Percentiles rank a stretch among this genome's conserved stretches.
Conservation (phyloP, 1,140 invertebrate genomes). For the Epicauta chinensis region DNA sequence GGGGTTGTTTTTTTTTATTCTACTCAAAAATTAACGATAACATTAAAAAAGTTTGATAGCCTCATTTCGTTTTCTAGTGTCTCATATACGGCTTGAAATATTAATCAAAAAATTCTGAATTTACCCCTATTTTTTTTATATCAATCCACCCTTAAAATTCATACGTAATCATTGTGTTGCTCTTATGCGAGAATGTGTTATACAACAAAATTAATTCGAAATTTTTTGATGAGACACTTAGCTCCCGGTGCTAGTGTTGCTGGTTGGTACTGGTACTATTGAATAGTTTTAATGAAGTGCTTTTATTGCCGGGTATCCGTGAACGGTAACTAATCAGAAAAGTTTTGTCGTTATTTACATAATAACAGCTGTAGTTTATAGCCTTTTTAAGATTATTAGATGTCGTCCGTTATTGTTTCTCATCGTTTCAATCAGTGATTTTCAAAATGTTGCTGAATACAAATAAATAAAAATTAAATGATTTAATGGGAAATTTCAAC, state of each 20-base stretch:
- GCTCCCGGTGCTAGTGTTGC: too few species aligned
- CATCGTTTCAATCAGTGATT: conserved; percentile 5
- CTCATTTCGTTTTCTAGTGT: conserved; percentile 3
- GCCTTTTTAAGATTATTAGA: conserved; percentile 22
- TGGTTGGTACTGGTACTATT: too few species aligned
- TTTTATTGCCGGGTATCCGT: not conserved
- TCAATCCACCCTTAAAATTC: too few species aligned
- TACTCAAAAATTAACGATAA: conserved; percentile 8
- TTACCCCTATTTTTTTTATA: too few species aligned
- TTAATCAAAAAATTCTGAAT: conserved; percentile 9
- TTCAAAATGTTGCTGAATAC: conserved; percentile 6
- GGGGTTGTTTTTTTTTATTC: too few species aligned
- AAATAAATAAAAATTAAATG: too few species aligned
- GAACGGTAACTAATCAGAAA: conserved; percentile 23
- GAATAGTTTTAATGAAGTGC: too few species aligned
- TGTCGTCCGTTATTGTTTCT: conserved; percentile 19
- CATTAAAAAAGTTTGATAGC: conserved; percentile 12
- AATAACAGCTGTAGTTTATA: conserved; percentile 25
- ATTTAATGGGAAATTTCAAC: too few species aligned
- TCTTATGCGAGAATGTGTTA: too few species aligned
- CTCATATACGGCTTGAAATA: conserved; percentile 1
- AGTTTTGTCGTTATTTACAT: conserved; percentile 25
- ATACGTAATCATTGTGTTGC: too few species aligned
- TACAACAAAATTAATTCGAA: too few species aligned
- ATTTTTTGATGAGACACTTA: too few species aligned